Base-by-base conservation (phyloP, 2,888 invertebrate species). In the Calameuta pallipes region DNA sequence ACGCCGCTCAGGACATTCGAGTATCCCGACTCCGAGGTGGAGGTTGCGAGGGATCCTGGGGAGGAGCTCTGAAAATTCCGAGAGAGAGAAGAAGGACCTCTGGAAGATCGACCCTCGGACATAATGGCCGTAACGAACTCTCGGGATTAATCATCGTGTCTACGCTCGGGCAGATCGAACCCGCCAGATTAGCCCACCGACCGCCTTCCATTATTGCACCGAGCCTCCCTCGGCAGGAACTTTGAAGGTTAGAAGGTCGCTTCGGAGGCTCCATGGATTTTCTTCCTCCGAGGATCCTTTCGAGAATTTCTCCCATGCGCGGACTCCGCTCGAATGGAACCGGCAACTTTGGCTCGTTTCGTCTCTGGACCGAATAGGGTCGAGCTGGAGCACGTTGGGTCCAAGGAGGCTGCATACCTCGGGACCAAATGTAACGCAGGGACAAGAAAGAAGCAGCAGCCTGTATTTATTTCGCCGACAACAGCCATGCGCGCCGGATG, bases 381-480 rank as follows among this genome's bases (percentile, higher is more conserved):
- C 15, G 41, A 41, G 15, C 15, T 6, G 41, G 41, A 41, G 6
- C 41, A 6, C 15, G 41, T 15, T 41, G 41, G 41, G 15, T 41
- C 41, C 41, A 41, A 15, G 41, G 41, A 41, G 15, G 41, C 15
- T 41, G 41, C 41, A 41, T 41, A 41, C 41, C 41, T 41, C 41
- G 6, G 41, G 41, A 41, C 41, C 41, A 15, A 41, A 41, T 6
- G 4, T 15, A 41, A 15, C 41, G 41, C 41, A 15, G 41, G 41
- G 41, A 41, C 41, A 41, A 41, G 41, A 41, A 41, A 41, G 15
- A 6, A 41, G 4, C 41, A 30, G n/a, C 71, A 30, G 71, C 71
- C 33, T 71, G 31, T 33, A 71, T 71, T 71, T 71, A 71, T 71
- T 71, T 71, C 71, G 71, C 71, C 71, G 71, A 71, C 31, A 71